A percentile compares a stretch with the other conserved stretches of the same genome.
These are phyloP conservation scores for Caranx ignobilis DNA, from an alignment of 2,113 vertebrate genomes.

Conservation along the genomic window DNA sequence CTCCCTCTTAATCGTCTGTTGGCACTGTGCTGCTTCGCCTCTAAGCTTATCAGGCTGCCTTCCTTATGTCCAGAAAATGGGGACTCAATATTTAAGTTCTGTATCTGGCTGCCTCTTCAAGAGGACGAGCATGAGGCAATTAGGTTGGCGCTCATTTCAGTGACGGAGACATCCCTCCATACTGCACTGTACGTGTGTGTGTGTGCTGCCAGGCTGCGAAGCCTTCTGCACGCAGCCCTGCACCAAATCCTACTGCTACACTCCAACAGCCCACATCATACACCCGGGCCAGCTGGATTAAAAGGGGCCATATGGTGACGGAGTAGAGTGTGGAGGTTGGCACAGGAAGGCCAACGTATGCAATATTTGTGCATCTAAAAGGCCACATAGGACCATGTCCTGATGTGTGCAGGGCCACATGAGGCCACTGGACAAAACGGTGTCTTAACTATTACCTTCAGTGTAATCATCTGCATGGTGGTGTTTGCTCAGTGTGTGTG, in stretches of 20 bases:
- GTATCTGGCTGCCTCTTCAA: background rate
- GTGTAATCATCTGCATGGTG: background rate
- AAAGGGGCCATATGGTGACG: slow-evolving; percentile 67
- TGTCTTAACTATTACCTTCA: background rate
- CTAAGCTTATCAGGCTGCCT: background rate
- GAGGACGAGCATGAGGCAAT: background rate
- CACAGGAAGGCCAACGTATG: slow-evolving; percentile 26
- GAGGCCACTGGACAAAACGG: background rate
- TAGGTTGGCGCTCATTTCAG: slow-evolving; percentile 33
- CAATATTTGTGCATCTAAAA: slow-evolving; percentile 42
- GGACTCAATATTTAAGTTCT: background rate
- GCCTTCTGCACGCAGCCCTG: slow-evolving; percentile 18
- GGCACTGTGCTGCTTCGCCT: background rate
- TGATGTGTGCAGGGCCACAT: background rate
- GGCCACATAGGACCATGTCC: slow-evolving; percentile 7
- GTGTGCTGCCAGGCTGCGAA: slow-evolving; percentile 6
- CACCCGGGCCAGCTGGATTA: slow-evolving; percentile 42
- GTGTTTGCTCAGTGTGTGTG: background rate
- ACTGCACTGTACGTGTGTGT: background rate
- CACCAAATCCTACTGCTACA: slow-evolving; percentile 23
- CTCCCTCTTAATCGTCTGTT: background rate
- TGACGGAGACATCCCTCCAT: slow-evolving; percentile 14
- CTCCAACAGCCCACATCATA: slow-evolving; percentile 37
- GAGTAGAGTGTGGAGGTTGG: slow-evolving; percentile 22
- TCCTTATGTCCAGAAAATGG: slow-evolving; percentile 3